A percentile compares a stretch with the other conserved stretches of the same genome.
phyloP scores from a whole-genome alignment of 1,140 invertebrate species.

The Calliphora vicina region DNA sequence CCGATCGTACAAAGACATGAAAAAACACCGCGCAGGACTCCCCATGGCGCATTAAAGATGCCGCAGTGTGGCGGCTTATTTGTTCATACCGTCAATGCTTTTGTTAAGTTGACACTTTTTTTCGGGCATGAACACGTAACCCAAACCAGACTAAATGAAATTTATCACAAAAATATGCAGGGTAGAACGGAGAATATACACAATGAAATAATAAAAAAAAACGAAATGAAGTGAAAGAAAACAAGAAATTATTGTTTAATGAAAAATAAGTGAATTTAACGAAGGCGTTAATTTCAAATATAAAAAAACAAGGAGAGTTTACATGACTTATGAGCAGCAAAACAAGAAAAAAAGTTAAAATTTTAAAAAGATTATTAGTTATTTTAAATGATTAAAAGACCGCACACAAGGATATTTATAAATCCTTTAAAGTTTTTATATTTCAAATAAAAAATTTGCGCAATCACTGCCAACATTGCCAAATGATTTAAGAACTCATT shows the following conservation, averaged over 20 bases:
- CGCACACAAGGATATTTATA: neutral
- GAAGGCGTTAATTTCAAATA: neutral
- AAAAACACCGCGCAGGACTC: constrained; percentile 59
- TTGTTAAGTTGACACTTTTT: constrained; percentile 63
- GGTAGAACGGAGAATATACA: too few relatives aligned
- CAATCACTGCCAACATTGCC: neutral
- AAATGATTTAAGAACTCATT: neutral
- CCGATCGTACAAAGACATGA: constrained; percentile 56
- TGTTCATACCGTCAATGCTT: constrained; percentile 58
- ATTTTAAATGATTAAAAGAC: neutral
- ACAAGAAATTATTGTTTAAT: constrained; percentile 12
- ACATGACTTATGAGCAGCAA: neutral
- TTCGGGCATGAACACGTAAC: constrained; percentile 62
- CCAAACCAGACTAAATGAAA: constrained; percentile 23
- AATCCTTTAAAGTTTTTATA: neutral
- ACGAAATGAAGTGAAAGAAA: neutral
- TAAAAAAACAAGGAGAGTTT: too few relatives aligned
- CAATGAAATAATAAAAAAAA: too few relatives aligned
- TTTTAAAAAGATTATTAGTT: neutral
- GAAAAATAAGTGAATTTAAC: constrained; percentile 43
- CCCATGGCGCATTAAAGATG: constrained; percentile 61
- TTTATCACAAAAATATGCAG: neutral
- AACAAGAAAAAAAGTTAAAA: neutral
- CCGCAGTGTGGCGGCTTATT: constrained; percentile 56
- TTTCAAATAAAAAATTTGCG: neutral